Base-by-base conservation (phyloP, 1,140 invertebrate species). In the Phortica variegata region DNA sequence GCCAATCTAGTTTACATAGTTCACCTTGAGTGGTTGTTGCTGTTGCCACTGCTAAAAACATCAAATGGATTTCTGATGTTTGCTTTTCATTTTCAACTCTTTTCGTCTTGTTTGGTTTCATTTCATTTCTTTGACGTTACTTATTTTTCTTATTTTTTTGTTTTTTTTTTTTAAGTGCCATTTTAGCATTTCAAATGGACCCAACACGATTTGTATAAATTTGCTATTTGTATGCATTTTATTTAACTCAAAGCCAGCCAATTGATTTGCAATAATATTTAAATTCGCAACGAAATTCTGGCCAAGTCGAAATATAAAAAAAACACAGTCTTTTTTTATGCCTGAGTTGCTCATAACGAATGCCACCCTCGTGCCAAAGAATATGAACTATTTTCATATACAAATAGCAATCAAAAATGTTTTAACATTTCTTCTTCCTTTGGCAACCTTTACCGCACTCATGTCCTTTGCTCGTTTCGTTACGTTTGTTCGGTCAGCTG, bases 231-330 rank as follows among this genome's bases (percentile, higher is more conserved):
- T 69, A 69, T 69, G 65, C 66, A 71, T 66, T 66, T 63, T 63
- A 63, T 70, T 58, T 58, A 53, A 46, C 56, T 59, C 52, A 47
- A 29, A 54, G 5, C 20, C 26, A 47, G 17, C 55, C 63, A 68
- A 68, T 68, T 68, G 63, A 68, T 68, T 68, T 69, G 65, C 63
- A 68, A 68, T 68, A 68, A 68, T 68, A 68, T 68, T 68, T 68
- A 68, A 68, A 68, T 68, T 56, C 57, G 36, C 23, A 10, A n/a
- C n/a, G n/a, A n/a, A 31, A 8, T 31, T 31, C 29, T 31, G 29
- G 29, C n/a, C 29, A 31, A 8, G 7, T 31, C 29, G 29, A 31
- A 8, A 31, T 31, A 31, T 31, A 8, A 7, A 31, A 31, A 31
- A 8, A 31, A 31, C 43, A 56, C 50, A 68, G 63, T 59, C 63